Evolutionary conservation across 2,797 vertebrate genomes (phyloP), one percentile per base, ranked within the genome.

Genomic region (Arnoldichthys spilopterus): DNA sequence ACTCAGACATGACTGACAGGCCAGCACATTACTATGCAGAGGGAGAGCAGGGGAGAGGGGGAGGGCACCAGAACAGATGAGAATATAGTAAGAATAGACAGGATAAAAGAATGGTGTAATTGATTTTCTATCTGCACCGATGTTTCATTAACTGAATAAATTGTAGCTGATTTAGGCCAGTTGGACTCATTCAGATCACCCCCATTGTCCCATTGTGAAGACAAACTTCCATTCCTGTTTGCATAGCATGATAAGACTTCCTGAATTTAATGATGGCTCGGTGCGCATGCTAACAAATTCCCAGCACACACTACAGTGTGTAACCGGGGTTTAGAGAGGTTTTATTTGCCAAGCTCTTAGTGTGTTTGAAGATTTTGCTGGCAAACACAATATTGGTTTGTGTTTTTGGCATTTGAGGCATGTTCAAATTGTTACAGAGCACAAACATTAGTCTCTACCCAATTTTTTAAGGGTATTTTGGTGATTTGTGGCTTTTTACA

Each of bases 61-160:
- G 91, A 84, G 83, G 77, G 45, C 3, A 40, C 16, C 26, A 5
- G 53, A 54, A 90, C 87, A 90, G 90, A 92, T 92, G 78, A 92
- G 93, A 95, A 95, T 94, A 6, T 30, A 20, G 91, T 88, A 80
- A 91, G 90, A 96, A 92, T 85, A 92, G 89, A 91, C 83, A 84
- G 91, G 89, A 93, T 92, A 92, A 95, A 93, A 91, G 89, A 90
- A 91, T 93, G 45, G 62, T 86, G 89, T 93, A 94, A 96, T 93
- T 95, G 95, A 94, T 96, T 96, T 94, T 93, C 91, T 91, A 92
- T 86, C 85, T 90, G 88, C 87, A 88, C 85, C 86, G 88, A 87
- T 77, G 86, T 92, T 94, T 96, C 91, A 88, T 96, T 95, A 95
- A 89, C 78, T 78, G 85, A 92, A 93, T 90, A 91, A 94, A 92